Evolutionary conservation across 2,113 vertebrate genomes (phyloP).

Genomic region (Tetrao urogallus): DNA sequence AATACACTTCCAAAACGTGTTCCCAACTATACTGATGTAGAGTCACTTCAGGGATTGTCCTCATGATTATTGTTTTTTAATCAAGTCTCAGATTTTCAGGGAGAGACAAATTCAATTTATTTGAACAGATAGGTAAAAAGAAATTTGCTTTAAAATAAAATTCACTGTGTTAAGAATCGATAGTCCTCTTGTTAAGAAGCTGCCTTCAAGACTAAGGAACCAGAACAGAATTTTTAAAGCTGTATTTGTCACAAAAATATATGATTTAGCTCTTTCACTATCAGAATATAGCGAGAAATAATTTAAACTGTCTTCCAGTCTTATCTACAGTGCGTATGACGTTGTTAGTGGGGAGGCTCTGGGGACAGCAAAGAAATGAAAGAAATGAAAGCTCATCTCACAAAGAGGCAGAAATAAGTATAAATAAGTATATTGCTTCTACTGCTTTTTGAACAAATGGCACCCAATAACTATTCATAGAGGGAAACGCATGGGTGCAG

Average conservation of each 20-base stretch:
- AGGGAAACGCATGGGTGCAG: neutral
- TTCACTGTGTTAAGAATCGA: neutral
- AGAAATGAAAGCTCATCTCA: conserved; percentile 54
- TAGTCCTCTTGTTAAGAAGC: neutral
- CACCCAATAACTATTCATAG: conserved; percentile 56
- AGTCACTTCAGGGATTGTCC: neutral
- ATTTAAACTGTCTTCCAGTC: conserved; percentile 71
- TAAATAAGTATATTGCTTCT: conserved; percentile 50
- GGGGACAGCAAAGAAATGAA: conserved; percentile 67
- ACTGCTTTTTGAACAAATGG: conserved; percentile 58
- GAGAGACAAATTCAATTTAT: neutral
- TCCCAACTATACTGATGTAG: neutral
- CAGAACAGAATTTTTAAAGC: conserved; percentile 60
- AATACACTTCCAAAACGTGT: neutral
- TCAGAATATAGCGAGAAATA: conserved; percentile 74
- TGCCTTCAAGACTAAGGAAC: conserved; percentile 29
- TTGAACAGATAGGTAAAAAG: neutral
- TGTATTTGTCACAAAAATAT: conserved; percentile 53
- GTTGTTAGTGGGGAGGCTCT: conserved; percentile 48
- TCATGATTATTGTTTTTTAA: neutral
- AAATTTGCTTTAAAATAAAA: conserved; percentile 33
- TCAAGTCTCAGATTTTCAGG: neutral
- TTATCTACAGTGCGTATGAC: conserved; percentile 67
- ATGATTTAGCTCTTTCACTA: conserved; percentile 61
- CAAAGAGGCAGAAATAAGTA: conserved; percentile 35